Base-by-base conservation (phyloP, 2,113 vertebrate genomes). In the Miniopterus natalensis region DNA sequence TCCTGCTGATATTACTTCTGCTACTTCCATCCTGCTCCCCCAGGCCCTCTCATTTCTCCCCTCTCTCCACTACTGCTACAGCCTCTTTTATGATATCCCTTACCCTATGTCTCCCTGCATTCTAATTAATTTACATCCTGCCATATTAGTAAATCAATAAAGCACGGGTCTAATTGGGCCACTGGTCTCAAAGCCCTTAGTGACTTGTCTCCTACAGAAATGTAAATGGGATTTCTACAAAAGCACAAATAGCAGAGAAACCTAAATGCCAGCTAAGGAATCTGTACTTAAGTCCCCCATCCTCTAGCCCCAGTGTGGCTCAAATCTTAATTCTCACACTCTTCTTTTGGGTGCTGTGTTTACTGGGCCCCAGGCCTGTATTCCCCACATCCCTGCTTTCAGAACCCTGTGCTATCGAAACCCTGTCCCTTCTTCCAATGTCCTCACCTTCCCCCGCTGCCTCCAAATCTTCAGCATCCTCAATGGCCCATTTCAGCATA, bases 161-260 rank as follows among this genome's bases (percentile, higher is more conserved):
- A 66, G 14, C 59, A 59, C 7, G 14, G 49, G 6, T 84, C 21
- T 68, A 45, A 74, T 45, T 3, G 31, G 25, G 47, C 9, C 65
- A 23, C 36, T 45, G 21, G 40, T 57, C 51, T 89, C 73, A 73
- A 61, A 73, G 42, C 18, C 18, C 7, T 90, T 29, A 49, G 36
- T n/a, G 55, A 68, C 27, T 11, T 85, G 36, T 71, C 36, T 42
- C 74, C 70, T 79, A 68, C 10, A 90, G 45, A 95, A 94, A 53
- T 78, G 5, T 40, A 45, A 31, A 63, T 63, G 10, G 79, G 31
- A 83, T 63, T 83, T 61, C 57, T 47, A 83, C 79, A 21, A 9
- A 57, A 29, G 20, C 36, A 10, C 47, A 51, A 59, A 40, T 17
- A 61, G 8, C 27, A 13, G 6, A 42, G 65, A 20, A 23, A 47